These are phyloP conservation scores for Chaetoderma sp. DNA, from an alignment of 2,888 invertebrate genomes.

Conservation along the genomic window DNA sequence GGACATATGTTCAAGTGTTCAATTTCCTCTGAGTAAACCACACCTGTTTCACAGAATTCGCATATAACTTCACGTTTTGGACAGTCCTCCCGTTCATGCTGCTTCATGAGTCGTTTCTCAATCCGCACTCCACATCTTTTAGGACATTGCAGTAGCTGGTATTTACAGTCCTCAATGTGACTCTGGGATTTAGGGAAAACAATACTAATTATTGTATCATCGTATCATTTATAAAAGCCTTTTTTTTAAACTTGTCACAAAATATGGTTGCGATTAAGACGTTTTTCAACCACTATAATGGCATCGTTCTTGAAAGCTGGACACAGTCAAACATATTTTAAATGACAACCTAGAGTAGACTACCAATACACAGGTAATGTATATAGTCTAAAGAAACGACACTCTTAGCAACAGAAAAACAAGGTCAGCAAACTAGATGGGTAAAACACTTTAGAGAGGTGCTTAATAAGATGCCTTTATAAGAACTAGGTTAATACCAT, in stretches of 20 bases:
- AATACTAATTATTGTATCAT: neutral
- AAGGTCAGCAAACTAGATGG: too few relatives aligned
- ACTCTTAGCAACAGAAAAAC: too few relatives aligned
- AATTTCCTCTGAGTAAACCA: constrained; percentile 43
- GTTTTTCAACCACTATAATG: too few relatives aligned
- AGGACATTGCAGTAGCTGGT: constrained; percentile 43
- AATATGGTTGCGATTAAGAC: too few relatives aligned
- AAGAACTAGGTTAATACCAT: neutral
- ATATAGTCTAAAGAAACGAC: too few relatives aligned
- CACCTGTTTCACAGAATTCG: constrained; percentile 46
- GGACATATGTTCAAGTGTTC: constrained; percentile 48
- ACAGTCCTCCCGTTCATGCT: constrained; percentile 52
- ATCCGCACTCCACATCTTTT: constrained; percentile 48
- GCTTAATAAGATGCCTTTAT: too few relatives aligned
- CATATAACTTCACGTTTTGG: constrained; percentile 48
- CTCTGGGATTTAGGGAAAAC: constrained; percentile 64
- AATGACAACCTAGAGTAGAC: too few relatives aligned
- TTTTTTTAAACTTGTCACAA: too few relatives aligned
- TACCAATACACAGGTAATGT: too few relatives aligned
- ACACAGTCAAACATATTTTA: too few relatives aligned
- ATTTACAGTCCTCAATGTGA: constrained; percentile 50
- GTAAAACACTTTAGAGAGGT: too few relatives aligned
- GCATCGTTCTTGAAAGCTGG: neutral
- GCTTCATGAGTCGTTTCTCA: constrained; percentile 40
- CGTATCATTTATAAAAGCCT: neutral